Base-by-base conservation (phyloP, 2,888 invertebrate genomes). In the Apodemia duryi region DNA sequence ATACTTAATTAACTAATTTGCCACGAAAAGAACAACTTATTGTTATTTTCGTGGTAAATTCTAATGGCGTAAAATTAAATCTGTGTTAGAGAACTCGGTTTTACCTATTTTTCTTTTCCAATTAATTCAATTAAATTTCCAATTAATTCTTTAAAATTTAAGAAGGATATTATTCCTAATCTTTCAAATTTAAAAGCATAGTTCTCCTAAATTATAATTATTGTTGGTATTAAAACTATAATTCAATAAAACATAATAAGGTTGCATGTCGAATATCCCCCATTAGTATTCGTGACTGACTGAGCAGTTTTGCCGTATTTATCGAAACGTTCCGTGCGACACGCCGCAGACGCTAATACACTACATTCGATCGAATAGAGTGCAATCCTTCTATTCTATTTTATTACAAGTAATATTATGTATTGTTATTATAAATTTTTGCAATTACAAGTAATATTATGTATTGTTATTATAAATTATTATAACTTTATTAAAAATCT, bases 301-400 rank as follows among this genome's bases (percentile, higher is more conserved):
- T 79, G 79, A 83, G 83, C 84, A 83, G 79, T 85, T 81, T 83
- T 79, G 78, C 80, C 77, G 82, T 82, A 83, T 84, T 83, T 82
- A 81, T 80, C 79, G 84, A 79, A 79, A 79, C 84, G 82, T 85
- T 83, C 77, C 86, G 84, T 86, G 86, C 82, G 85, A 87, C 87
- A 87, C 86, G 85, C 80, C 76, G 85, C 78, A 71, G 77, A 75
- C 74, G 73, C 68, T 70, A 63, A 49, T 77, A 72, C 28, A 70
- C 9, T 10, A 29, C 64, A 66, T 76, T 46, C 83, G 70, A 61
- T 49, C 2, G 52, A 71, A 61, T 43, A 66, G 43, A 62, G 72
- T 78, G 80, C 71, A 62, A 32, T 49, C 57, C 6, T 57, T 54
- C 63, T 66, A 21, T 28, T 4, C 4, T 4, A 13, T 46, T 46